Evolutionary conservation across 2,113 vertebrate species (phyloP), one percentile per base, ranked within the genome.

Genomic region (Glareola pratincola): DNA sequence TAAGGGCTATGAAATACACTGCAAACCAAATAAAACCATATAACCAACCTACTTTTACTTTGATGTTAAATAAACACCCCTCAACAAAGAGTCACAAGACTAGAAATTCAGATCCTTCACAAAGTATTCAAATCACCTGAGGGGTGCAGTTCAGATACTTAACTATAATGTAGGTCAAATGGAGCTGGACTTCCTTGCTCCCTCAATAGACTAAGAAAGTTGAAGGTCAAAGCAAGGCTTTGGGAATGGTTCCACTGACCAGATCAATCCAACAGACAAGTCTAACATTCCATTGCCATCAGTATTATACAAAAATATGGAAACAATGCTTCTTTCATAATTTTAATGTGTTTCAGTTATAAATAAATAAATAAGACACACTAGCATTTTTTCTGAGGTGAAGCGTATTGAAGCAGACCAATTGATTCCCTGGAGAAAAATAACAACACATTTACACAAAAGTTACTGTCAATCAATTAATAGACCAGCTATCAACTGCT

Each of bases 381-480:
- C 18, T 26, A 43, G 24, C 8, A 4, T 85, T 41, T 77, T 77
- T 24, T 85, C 72, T 74, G 41, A 92, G 59, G 12, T 79, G 36
- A 88, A 90, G 74, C 0, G 0, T 48, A 81, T 21, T 0, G 0
- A 66, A 92, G 39, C 15, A 72, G 34, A 91, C 10, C 29, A 64
- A 27, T 1, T 82, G 56, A 64, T 26, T 62, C 21, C 24, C 24
- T 51, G 23, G 41, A 56, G 22, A 76, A 92, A 89, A 94, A 66
- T 13, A 6, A 62, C 36, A 88, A 47, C 24, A 22, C 11, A 56
- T 85, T 62, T 50, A 67, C 45, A 60, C 15, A 76, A 34, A 80
- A 80, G 8, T 76, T 85, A 41, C 4, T 34, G 34, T 34, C 14
- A 67, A n/a, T 32, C 62, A 69, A 43, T 64, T 56, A 59, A 79